Conservation (phyloP, 1,140 invertebrate genomes). For the Grapholita molesta region DNA sequence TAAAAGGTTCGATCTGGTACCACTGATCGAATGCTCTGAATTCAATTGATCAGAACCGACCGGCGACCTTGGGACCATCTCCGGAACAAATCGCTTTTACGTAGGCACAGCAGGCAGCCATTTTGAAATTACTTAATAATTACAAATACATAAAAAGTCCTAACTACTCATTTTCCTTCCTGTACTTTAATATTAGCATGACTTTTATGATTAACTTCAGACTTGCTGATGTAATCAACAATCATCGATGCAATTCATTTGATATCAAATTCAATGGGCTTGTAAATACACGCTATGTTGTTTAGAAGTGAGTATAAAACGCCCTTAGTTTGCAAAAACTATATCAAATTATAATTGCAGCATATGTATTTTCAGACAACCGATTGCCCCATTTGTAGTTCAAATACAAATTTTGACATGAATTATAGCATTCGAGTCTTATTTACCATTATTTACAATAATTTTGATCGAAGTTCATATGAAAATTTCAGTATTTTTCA, state of each 20-base stretch:
- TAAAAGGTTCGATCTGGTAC: too few relatives aligned
- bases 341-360: too few relatives aligned
- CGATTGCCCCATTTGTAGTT: too few relatives aligned
- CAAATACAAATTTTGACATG: too few relatives aligned
- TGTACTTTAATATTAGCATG: not conserved
- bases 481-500: too few relatives aligned
- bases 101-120: conserved; percentile 31
- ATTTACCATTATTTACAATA: too few relatives aligned
- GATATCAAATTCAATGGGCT: not conserved
- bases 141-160: not conserved
- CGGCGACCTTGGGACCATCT: conserved; percentile 48
- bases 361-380: too few relatives aligned
- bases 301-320: not conserved
- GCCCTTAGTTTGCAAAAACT: too few relatives aligned
- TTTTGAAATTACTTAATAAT: conserved; percentile 22
- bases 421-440: too few relatives aligned
- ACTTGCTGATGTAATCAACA: not conserved
- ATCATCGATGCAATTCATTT: not conserved
- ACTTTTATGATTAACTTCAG: not conserved
- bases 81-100: conserved; percentile 47
- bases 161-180: not conserved
- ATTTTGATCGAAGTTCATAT: too few relatives aligned
- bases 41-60: conserved; percentile 54
- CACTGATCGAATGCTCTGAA: conserved; percentile 41
- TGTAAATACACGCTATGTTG: not conserved